Base-by-base conservation (phyloP, 2,888 invertebrate species). In the Blastobasis lacticolella region DNA sequence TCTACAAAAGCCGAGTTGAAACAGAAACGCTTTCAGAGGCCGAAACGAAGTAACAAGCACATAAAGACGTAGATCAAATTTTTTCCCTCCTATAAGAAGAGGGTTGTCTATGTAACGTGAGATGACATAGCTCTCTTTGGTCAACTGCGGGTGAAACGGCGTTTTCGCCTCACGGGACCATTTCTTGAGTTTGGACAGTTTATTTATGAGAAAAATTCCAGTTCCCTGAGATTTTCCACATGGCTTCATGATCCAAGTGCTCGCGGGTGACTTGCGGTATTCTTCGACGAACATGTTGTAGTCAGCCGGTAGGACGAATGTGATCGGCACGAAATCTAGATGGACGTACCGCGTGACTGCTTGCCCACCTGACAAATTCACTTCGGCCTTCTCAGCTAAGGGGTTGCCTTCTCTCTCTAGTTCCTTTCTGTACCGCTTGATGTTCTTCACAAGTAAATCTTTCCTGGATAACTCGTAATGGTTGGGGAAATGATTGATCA, bases 181-280 rank as follows among this genome's bases (percentile, higher is more conserved):
- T 74, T 94, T 92, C 73, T 97, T 97, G 54, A 98, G 83, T 83
- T 97, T 97, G 4, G 97, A 97, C 55, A 98, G 86, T 87, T 97
- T 97, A 78, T 98, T 98, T 64, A 98, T 97, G 52, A 98, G 90
- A 78, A 97, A 97, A 70, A 98, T 98, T 43, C 98, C 98, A n/a
- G 95, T 93, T 1, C 96, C 96, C 75, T 95, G 95, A 0, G 97
- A 97, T 84, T 97, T 95, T 38, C 97, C 97, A 75, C 97, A 97
- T 0, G 98, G 98, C 76, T 98, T 98, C 94, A 98, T 96, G 59
- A 98, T 98, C 98, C 98, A 98, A 0, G 97, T 98, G 64, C 95
- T 95, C 72, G 95, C 95, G 0, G 97, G 97, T 59, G 94, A 95
- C 83, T 97, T 97, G 50, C 97, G 90, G 75, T 97, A 98, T 73